Evolutionary conservation across 1,140 invertebrate genomes (phyloP), one percentile per base, ranked within the genome.

Genomic region (Orchestia grillus): DNA sequence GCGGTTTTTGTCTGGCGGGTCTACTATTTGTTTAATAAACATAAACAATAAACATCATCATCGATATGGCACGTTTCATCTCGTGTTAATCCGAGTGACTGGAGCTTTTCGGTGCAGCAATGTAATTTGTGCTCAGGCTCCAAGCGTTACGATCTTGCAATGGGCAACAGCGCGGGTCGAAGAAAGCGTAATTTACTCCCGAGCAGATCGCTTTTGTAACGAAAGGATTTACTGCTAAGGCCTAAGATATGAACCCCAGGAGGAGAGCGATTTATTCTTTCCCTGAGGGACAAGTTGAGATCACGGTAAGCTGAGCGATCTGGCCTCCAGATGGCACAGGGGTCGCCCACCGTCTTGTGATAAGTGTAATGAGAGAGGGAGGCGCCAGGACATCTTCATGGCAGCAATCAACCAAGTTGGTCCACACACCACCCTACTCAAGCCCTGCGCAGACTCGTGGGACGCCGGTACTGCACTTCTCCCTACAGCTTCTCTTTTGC

Each of bases 221-320:
- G 44, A 94, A 94, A 94, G 92, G 92, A 94, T 94, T 94, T 94
- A 47, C 43, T 94, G 36, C 44, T 40, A 19, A 40, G 44, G 43
- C 92, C 92, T 94, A 47, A 94, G 92, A 94, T 45, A 94, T 94
- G 92, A 94, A 94, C 92, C 92, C 92, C 92, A 45, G 43, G 43
- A 44, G 92, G 40, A 94, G 43, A 45, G 36, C 92, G 92, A 94
- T 94, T 94, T 94, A 94, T 94, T 94, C 92, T 47, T 94, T 94
- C 92, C 92, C 92, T 94, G 43, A 94, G 92, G 92, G 92, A 94
- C 92, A 94, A 94, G 43, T 45, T 45, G 44, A 94, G 92, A 94
- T 94, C 43, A 94, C 44, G 43, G 43, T 94, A 94, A 94, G 92
- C 92, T 47, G 36, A 47, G 43, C 92, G 92, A 94, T 94, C 44